These are phyloP conservation scores for Dysmachus trigonus DNA, from an alignment of 2,888 invertebrate species.

Conservation along the genomic window DNA sequence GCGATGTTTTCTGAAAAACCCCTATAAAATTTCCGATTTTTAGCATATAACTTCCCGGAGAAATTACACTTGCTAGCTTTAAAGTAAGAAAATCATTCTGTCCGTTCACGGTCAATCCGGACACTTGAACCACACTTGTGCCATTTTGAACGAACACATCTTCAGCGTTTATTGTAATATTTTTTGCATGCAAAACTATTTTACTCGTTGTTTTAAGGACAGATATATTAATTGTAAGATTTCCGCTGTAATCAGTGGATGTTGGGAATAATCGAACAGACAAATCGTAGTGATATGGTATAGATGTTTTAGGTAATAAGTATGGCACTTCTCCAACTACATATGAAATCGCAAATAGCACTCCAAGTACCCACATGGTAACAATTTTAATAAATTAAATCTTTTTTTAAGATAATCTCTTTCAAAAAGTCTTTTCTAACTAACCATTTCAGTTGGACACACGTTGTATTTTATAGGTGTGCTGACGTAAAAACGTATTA, in stretches of 20 bases:
- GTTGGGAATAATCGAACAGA: neutral
- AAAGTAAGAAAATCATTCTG: neutral
- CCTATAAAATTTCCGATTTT: neutral
- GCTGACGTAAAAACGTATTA: neutral
- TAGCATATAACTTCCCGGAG: neutral
- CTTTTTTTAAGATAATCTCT: neutral
- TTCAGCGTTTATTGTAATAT: neutral
- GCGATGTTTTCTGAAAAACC: neutral
- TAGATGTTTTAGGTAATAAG: slow-evolving; percentile 19
- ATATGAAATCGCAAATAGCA: too few species aligned
- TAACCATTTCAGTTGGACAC: neutral
- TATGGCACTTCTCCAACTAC: neutral
- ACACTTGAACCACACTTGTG: neutral
- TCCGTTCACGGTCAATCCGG: neutral
- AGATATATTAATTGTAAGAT: neutral
- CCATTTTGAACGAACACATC: neutral
- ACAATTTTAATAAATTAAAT: neutral
- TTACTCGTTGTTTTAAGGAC: neutral
- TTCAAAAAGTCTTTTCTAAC: neutral
- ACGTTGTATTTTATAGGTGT: neutral
- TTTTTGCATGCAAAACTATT: neutral
- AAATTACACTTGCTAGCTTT: neutral
- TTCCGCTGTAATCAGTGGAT: neutral
- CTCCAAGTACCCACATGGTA: too few species aligned
- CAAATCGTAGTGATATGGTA: slow-evolving; percentile 15